Base-by-base conservation (phyloP, 2,113 vertebrate species). In the Limnothrissa miodon region DNA sequence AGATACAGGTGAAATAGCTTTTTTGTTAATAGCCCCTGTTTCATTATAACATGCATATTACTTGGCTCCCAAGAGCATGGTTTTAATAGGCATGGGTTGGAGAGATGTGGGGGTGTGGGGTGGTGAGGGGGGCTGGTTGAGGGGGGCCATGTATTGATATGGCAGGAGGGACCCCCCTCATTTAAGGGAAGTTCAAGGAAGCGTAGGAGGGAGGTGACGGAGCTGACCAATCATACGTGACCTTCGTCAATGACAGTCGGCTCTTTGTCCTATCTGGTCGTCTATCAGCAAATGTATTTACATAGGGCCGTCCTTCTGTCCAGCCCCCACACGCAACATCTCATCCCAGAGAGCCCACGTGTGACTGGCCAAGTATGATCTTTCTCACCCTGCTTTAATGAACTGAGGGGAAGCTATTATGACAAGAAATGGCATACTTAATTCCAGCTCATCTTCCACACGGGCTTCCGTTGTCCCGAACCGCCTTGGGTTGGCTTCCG, bases 401-500 rank as follows among this genome's bases (percentile, higher is more conserved):
- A 98, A 98, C 95, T 95, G 89, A 95, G 95, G 94, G 94, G 95
- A 92, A 74, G 95, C 96, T 96, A 98, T 97, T 97, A 96, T 95
- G 95, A 96, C 95, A 94, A 93, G 95, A 95, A 97, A 98, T 96
- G 95, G 96, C 96, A 95, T 97, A 97, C 96, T 97, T 99, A 99
- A 98, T 98, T 98, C 97, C 90, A 93, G 93, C 96, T 99, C 98
- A 97, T 98, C 98, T 96, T 95, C 94, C 88, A 91, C 80, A 93
- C 93, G 95, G 95, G 95, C 96, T 96, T 95, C 94, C 53, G 89
- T 84, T 94, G 88, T 95, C 94, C 93, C 83, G 92, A 92, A 90
- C 93, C 93, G 96, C 96, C 96, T 96, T 95, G 95, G 96, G 96
- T 98, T 95, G 92, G 94, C 96, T 96, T 96, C 96, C 95, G 94